Evolutionary conservation across 1,140 invertebrate genomes (phyloP), one percentile per base, ranked within the genome.

Genomic region (Nebria ingens): DNA sequence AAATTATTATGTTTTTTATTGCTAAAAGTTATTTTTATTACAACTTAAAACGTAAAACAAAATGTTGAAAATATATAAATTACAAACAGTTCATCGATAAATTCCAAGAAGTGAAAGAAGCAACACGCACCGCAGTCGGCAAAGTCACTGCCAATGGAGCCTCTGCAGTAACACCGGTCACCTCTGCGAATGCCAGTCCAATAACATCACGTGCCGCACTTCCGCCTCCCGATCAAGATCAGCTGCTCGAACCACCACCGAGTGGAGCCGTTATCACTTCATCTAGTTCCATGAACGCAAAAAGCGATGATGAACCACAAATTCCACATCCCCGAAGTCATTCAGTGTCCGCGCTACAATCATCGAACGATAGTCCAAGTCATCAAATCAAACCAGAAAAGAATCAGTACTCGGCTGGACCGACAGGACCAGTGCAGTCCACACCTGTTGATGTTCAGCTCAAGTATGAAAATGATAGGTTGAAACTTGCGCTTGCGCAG

Each of bases 81-180:
- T 59, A 61, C 51, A 71, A 68, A 1, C 75, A 94, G 93, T 98
- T 98, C 74, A 95, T 97, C 63, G 94, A 98, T 71, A 97, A 98
- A 71, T 98, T 98, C 72, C 92, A 96, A 78, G 94, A 98, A 75
- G 91, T 98, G 15, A 97, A 97, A 73, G 93, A 97, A 74, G 89
- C 91, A 21, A 93, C 91, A 3, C 80, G 84, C 64, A 80, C 81
- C 65, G 82, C 82, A 21, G 79, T 78, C 58, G 80, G 76, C 51
- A 82, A 82, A 68, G 75, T 80, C 55, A 80, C 82, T 49, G 78
- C 82, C 23, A 89, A 89, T 70, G 82, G 80, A 59, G 85, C 84
- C 42, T 82, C 85, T 40, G 84, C 84, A 2, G 85, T 84, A 19
- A 89, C 87, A 42, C 87, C 87, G 20, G 85, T 87, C 12, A 89